These are phyloP conservation scores for Morpho achilles DNA, from an alignment of 2,888 invertebrate species.

Conservation along the genomic window DNA sequence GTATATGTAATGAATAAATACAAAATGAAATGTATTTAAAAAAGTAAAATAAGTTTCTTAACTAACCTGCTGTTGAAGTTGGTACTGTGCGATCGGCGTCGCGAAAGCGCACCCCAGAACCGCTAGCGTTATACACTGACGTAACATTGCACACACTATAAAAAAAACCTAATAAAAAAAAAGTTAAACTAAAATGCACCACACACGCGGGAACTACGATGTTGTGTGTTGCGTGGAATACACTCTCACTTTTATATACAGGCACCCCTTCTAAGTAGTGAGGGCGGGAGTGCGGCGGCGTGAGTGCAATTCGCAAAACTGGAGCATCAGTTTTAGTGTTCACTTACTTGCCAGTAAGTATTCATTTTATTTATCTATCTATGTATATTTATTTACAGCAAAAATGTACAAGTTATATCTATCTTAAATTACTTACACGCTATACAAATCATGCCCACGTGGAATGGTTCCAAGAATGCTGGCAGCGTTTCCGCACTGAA, in stretches of 20 bases:
- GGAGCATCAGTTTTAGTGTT: slow-evolving; percentile 24
- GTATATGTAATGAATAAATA: too few species aligned
- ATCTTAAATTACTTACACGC: too few species aligned
- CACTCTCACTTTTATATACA: slow-evolving; percentile 69
- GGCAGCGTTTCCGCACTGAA: too few species aligned
- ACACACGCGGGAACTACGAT: slow-evolving; percentile 60
- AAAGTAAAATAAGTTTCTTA: slow-evolving; percentile 6
- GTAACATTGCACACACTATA: slow-evolving; percentile 65
- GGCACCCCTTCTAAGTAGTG: slow-evolving; percentile 62
- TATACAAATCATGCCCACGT: too few species aligned
- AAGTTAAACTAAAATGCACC: slow-evolving; percentile 38
- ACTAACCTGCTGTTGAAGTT: slow-evolving; percentile 61
- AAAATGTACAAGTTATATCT: too few species aligned
- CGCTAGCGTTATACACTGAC: slow-evolving; percentile 59
- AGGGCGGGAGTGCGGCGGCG: slow-evolving; percentile 42
- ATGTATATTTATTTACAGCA: too few species aligned
- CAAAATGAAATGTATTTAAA: neutral
- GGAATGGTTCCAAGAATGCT: too few species aligned
- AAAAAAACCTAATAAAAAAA: slow-evolving; percentile 27
- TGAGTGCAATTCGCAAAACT: slow-evolving; percentile 29
- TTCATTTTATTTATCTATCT: neutral
- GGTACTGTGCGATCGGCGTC: slow-evolving; percentile 49
- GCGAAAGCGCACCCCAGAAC: slow-evolving; percentile 60
- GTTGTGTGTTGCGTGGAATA: slow-evolving; percentile 55
- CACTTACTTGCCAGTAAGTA: slow-evolving; percentile 13